A percentile compares a stretch with the other conserved stretches of the same genome.
phyloP scores from a whole-genome alignment of 23 tunicate species.

The Ciona savignyi region DNA sequence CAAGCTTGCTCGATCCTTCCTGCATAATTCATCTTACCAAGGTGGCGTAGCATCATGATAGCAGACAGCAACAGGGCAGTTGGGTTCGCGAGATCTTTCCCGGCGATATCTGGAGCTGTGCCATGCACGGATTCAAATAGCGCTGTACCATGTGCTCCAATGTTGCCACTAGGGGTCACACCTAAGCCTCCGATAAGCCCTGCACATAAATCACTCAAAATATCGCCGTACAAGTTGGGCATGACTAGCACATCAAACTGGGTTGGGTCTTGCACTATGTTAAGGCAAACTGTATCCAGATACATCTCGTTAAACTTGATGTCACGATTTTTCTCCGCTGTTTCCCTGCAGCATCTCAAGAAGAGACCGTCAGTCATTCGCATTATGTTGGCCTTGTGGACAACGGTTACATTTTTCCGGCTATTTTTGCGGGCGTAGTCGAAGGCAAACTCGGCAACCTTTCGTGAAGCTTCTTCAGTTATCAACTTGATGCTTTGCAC shows the following conservation, averaged over 20 bases:
- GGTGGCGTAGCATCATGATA: constrained; percentile 93
- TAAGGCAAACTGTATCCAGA: constrained; percentile 86
- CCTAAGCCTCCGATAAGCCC: constrained; percentile 96
- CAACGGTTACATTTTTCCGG: constrained; percentile 81
- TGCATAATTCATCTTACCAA: constrained; percentile 76
- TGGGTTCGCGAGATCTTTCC: constrained; percentile 95
- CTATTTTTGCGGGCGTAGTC: constrained; percentile 87
- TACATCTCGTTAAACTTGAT: constrained; percentile 92
- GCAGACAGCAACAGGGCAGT: constrained; percentile 84
- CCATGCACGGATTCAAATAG: constrained; percentile 96
- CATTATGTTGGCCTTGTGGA: constrained; percentile 93
- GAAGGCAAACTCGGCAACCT: constrained; percentile 85
- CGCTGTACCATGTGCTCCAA: constrained; percentile 86
- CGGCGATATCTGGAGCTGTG: constrained; percentile 99
- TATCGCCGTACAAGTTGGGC: constrained; percentile 96
- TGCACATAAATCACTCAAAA: constrained; percentile 87
- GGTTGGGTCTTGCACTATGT: constrained; percentile 89
- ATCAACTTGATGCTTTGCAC: constrained; percentile 90
- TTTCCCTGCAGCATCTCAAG: constrained; percentile 76
- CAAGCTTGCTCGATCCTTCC: constrained; percentile 88
- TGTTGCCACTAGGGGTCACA: constrained; percentile 92
- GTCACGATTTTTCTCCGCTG: constrained; percentile 84
- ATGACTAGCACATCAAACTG: constrained; percentile 90
- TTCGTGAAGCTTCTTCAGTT: constrained; percentile 87
- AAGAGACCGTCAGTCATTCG: constrained; percentile 90